Conservation (phyloP, 2,888 invertebrate species). For the Neoitamus cyanurus region DNA sequence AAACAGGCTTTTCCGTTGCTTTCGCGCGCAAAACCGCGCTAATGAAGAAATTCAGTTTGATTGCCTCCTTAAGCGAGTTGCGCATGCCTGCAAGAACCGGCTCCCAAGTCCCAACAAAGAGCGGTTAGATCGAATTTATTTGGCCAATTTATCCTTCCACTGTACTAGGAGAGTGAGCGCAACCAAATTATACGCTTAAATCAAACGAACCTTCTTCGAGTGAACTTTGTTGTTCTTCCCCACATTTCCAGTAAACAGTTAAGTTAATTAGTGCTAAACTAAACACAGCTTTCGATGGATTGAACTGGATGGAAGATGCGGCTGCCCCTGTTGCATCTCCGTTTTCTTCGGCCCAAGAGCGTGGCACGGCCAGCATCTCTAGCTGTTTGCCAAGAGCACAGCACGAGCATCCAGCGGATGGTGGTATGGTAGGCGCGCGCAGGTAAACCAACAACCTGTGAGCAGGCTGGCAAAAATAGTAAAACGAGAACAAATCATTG, state of each 20-base stretch:
- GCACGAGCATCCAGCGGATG: too few species aligned
- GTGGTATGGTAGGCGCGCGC: background rate
- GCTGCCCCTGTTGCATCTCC: background rate
- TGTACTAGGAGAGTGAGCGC: background rate
- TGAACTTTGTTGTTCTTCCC: background rate
- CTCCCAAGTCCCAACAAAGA: background rate
- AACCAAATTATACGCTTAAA: slow-evolving; percentile 6
- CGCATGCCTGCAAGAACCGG: slow-evolving; percentile 4
- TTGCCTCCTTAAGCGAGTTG: background rate
- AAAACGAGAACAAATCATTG: slow-evolving; percentile 35
- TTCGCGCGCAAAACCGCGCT: background rate
- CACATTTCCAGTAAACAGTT: slow-evolving; percentile 27
- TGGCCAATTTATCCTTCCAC: background rate
- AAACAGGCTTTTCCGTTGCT: background rate
- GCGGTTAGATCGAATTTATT: background rate
- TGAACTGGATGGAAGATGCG: background rate
- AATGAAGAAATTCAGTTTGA: background rate
- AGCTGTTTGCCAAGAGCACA: too few species aligned
- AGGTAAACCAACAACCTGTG: background rate
- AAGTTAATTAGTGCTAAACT: slow-evolving; percentile 29
- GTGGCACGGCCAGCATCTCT: background rate
- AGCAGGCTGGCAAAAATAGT: background rate
- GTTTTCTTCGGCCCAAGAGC: background rate
- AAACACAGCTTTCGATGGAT: slow-evolving; percentile 23
- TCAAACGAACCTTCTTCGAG: slow-evolving; percentile 3